These are phyloP conservation scores for Alloscopus bannaensis DNA, from an alignment of 2,888 invertebrate genomes.

Conservation along the genomic window DNA sequence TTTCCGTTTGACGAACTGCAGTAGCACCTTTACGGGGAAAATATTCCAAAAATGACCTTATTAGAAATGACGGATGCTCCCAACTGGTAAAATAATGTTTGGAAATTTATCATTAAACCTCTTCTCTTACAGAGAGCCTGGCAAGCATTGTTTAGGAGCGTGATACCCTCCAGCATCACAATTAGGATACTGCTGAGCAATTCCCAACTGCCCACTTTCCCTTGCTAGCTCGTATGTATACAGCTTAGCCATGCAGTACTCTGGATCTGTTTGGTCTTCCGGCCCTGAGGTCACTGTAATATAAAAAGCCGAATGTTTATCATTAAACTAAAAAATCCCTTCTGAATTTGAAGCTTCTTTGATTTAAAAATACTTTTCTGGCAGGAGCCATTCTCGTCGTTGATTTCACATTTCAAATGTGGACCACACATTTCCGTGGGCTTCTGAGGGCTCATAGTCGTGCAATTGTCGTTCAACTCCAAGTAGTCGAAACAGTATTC, in stretches of 20 bases:
- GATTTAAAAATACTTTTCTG: constrained; percentile 66
- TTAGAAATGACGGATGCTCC: too few relatives aligned
- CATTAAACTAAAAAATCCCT: background rate
- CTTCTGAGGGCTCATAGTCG: constrained; percentile 29
- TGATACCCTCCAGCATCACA: constrained; percentile 82
- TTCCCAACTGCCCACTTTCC: constrained; percentile 77
- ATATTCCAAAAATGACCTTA: constrained; percentile 2
- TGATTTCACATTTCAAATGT: constrained; percentile 58
- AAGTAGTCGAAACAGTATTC: constrained; percentile 70
- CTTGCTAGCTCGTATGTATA: constrained; percentile 78
- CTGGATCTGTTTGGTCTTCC: background rate
- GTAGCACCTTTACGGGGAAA: constrained; percentile 73
- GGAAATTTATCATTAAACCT: background rate
- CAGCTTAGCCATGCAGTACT: constrained; percentile 75
- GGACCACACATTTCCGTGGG: constrained; percentile 70
- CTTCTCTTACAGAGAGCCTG: constrained; percentile 81
- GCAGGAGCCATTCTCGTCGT: constrained; percentile 14
- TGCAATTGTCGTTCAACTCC: constrained; percentile 64
- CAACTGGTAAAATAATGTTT: background rate
- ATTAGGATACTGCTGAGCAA: constrained; percentile 78
- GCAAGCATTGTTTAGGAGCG: constrained; percentile 80
- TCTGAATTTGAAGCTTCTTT: too few relatives aligned
- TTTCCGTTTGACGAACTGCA: constrained; percentile 79
- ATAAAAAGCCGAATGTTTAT: background rate
- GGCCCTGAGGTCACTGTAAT: background rate